phyloP scores from a whole-genome alignment of 2,888 invertebrate species.

The Mimachlamys varia region DNA sequence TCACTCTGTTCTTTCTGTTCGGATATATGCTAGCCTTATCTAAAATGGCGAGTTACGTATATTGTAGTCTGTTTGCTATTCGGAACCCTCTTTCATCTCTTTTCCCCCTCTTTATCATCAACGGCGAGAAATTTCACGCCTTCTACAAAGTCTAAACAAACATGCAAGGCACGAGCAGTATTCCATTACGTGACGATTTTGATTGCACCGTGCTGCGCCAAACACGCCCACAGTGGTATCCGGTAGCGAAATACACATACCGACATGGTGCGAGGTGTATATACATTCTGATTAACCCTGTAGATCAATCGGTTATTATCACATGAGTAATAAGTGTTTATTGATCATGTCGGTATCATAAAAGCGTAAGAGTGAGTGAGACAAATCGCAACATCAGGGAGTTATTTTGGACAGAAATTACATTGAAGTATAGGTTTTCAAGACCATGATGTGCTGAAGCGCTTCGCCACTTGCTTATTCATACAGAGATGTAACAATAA shows the following conservation, averaged over 20 bases:
- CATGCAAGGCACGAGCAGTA: not conserved
- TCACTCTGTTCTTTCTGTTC: too few relatives aligned
- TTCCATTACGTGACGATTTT: not conserved
- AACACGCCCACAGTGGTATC: not conserved
- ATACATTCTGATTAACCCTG: not conserved
- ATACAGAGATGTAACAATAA: too few relatives aligned
- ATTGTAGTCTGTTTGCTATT: too few relatives aligned
- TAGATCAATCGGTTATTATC: conserved; percentile 11
- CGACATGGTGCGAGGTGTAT: not conserved
- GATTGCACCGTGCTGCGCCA: not conserved
- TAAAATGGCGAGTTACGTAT: not conserved
- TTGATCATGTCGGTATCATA: not conserved
- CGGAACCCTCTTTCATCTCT: not conserved
- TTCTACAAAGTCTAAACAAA: not conserved
- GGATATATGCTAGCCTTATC: too few relatives aligned
- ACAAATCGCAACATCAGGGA: not conserved
- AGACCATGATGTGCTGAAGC: not conserved
- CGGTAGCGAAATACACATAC: conserved; percentile 24
- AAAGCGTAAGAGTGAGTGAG: not conserved
- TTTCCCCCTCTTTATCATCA: not conserved
- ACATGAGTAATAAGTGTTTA: not conserved
- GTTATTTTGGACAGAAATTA: not conserved
- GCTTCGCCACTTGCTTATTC: not conserved
- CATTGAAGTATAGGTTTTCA: not conserved
- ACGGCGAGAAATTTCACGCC: conserved; percentile 7